Base-by-base conservation (phyloP, 2,888 invertebrate genomes). In the Hydrotaea cyrtoneurina region DNA sequence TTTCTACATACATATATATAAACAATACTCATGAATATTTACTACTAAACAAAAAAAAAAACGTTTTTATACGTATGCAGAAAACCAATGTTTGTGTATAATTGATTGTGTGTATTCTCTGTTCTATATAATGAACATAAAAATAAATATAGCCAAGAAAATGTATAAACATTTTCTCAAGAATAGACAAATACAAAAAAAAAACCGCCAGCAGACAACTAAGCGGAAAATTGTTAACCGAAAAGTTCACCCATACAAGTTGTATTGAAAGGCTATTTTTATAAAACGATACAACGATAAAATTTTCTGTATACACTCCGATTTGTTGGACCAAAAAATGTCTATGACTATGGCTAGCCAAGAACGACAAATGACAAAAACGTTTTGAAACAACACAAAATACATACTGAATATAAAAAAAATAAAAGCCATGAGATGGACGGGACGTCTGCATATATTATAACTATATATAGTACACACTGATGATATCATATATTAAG, bases 281-380 rank as follows among this genome's bases (percentile, higher is more conserved):
- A 82, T 81, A 74, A 0, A 15, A 17, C 59, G 59, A 80, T 31
- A 31, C 31, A 74, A 74, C 73, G 78, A 71, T n/a, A n/a, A n/a
- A n/a, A n/a, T 71, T 79, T 72, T 66, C 64, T 53, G n/a, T 11
- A 36, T 53, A 13, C 23, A 21, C 31, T 55, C 43, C 10, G 43
- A 43, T 43, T 72, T 76, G 72, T 72, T 36, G 23, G 31, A 31
- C 2, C 2, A 80, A 31, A 55, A 71, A 78, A 77, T 83, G 87
- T 87, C 87, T 87, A 83, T 83, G 85, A 66, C 73, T 59, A 69
- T 73, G 87, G 86, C 87, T 87, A 87, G 87, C 86, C 87, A 83
- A 85, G 10, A 73, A 71, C 26, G 36, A 46, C 59, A 59, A 71
- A 64, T 53, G 84, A 78, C 64, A 81, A 74, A 39, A 39, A 39